Base-by-base conservation (phyloP, 2,888 invertebrate genomes). In the Diarsia dahlii region DNA sequence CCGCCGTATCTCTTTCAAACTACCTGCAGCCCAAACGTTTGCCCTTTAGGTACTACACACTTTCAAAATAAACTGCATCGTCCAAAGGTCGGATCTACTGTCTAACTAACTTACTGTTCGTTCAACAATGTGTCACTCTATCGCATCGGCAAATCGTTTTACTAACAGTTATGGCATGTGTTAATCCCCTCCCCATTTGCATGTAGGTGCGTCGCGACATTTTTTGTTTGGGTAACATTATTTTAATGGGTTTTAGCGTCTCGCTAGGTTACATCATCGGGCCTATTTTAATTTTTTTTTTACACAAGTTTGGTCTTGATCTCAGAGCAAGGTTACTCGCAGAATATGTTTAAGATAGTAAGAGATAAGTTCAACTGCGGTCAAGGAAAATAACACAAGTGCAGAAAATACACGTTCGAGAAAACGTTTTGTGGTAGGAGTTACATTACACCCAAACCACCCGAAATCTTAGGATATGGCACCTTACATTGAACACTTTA, bases 141-240 rank as follows among this genome's bases (percentile, higher is more conserved):
- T 50, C 28, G 58, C 0, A 45, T 45, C 69, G 48, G 39, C 28
- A 62, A 80, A 80, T 84, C 18, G 45, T 58, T 63, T 56, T n/a
- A 64, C 52, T 67, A 58, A 67, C 34, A n/a, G 46, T 50, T 81
- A 84, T 50, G 63, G 71, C 46, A 65, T 65, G 28, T 78, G 68
- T 28, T 81, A 75, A 81, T 81, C 64, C 23, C 45, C 46, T 34
- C 50, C 9, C 64, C 12, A 71, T 48, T 67, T 13, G 12, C 18
- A 46, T 56, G 60, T 75, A 46, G 56, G 81, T 67, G 85, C 15
- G 60, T 46, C 81, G 60, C 60, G 75, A 71, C 63, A 71, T 75
- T 68, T 78, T 71, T 62, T 80, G 23, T 71, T 62, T 60, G 39
- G 45, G 20, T 34, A 20, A n/a, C 64, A 54, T 65, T 79, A 72